Percentiles rank a stretch among this genome's conserved stretches.
Conservation (phyloP, 2,113 vertebrate genomes). For the Albula goreensis region DNA sequence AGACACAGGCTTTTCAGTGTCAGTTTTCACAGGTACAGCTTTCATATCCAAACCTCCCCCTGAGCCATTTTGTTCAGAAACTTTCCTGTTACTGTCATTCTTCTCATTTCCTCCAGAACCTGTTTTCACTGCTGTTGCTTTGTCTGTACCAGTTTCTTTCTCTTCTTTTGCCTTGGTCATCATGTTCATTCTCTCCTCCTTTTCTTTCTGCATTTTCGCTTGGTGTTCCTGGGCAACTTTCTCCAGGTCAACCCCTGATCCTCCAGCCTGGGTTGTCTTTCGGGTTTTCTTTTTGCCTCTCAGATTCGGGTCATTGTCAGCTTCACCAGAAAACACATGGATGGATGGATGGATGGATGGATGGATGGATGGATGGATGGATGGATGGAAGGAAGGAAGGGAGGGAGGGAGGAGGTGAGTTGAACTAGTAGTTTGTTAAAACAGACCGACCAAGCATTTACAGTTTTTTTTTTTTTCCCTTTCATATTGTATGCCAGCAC, state of each 20-base stretch:
- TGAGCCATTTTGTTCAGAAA: not conserved
- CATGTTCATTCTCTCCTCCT: conserved; percentile 49
- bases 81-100: not conserved
- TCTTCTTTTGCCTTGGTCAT: conserved; percentile 59
- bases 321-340: conserved; percentile 39
- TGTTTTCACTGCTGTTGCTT: conserved; percentile 44
- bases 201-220: conserved; percentile 60
- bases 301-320: conserved; percentile 54
- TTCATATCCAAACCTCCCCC: not conserved
- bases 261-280: conserved; percentile 62
- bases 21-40: not conserved
- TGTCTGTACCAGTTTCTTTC: conserved; percentile 40
- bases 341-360: not conserved
- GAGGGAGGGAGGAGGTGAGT: no score
- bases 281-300: conserved; percentile 62
- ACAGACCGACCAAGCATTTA: no score
- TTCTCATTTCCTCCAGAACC: conserved; percentile 4
- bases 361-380: no score
- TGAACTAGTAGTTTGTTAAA: no score
- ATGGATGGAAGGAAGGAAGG: conserved; percentile 15
- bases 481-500: no score
- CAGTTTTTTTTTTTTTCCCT: no score
- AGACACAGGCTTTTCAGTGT: not conserved
- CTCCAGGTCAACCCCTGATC: conserved; percentile 46
- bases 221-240: conserved; percentile 66